Evolutionary conservation across 2,888 invertebrate genomes (phyloP).

Genomic region (Hypena proboscidalis): DNA sequence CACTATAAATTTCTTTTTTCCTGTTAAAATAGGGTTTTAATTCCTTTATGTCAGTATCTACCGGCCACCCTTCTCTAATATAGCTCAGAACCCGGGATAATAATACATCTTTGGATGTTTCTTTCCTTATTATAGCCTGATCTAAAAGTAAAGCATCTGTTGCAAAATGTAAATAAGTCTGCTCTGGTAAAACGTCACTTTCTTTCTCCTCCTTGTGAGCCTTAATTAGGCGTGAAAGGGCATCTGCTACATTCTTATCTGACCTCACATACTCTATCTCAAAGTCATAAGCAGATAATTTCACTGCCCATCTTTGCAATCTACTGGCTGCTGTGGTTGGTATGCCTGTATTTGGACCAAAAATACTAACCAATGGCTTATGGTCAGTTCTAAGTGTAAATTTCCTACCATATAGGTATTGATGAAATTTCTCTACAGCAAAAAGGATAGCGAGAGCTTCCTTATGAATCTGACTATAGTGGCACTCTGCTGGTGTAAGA

Average conservation of each 20-base stretch:
- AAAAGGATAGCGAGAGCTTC: neutral
- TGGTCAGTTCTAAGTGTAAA: slow-evolving; percentile 4
- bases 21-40: slow-evolving; percentile 8
- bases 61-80: slow-evolving; percentile 10
- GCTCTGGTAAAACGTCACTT: too few species aligned
- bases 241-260: slow-evolving; percentile 4
- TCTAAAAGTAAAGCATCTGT: too few species aligned
- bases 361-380: slow-evolving; percentile 1
- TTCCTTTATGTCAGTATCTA: neutral
- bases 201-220: too few species aligned
- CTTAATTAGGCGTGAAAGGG: too few species aligned
- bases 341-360: neutral
- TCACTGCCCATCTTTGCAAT: slow-evolving; percentile 7
- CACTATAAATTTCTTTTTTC: neutral
- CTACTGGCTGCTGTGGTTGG: slow-evolving; percentile 2
- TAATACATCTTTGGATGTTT: too few species aligned
- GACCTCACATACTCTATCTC: slow-evolving; percentile 9
- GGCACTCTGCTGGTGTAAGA: neutral
- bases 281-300: neutral
- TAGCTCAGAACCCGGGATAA: slow-evolving; percentile 2
- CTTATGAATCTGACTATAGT: too few species aligned
- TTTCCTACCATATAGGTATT: neutral
- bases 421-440: neutral
- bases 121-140: too few species aligned
- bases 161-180: too few species aligned